Evolutionary conservation across 2,113 vertebrate genomes (phyloP).

Genomic region (Epinephelus lanceolatus): DNA sequence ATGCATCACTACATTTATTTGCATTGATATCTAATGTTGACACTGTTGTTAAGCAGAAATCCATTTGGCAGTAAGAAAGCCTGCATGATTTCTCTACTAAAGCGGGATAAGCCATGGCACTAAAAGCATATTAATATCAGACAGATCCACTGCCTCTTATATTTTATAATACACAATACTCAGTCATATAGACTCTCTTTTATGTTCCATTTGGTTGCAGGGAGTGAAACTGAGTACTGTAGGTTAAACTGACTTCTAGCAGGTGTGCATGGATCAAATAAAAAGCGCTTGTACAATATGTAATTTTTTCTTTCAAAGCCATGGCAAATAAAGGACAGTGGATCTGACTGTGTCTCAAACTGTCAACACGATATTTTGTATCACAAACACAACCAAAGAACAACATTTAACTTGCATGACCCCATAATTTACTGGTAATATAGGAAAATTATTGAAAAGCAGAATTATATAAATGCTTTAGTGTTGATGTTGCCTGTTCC

Average conservation of each 20-base stretch:
- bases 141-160: constrained; percentile 19
- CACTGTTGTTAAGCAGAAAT: constrained; percentile 13
- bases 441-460: neutral
- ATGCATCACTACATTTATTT: constrained; percentile 3
- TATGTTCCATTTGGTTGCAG: neutral
- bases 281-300: neutral
- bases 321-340: too few relatives aligned
- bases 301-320: neutral
- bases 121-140: constrained; percentile 48
- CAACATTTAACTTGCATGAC: neutral
- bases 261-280: neutral
- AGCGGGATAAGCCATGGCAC: constrained; percentile 40
- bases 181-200: neutral
- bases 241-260: neutral
- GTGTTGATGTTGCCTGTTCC: neutral
- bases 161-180: constrained; percentile 16
- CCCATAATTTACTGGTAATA: neutral
- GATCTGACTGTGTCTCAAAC: neutral
- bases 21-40: constrained; percentile 16
- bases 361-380: neutral
- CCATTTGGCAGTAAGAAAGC: constrained; percentile 28
- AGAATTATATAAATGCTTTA: constrained; percentile 3
- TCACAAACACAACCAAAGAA: neutral
- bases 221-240: neutral
- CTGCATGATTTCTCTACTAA: constrained; percentile 18